Percentiles rank a stretch among this genome's conserved stretches.
phyloP scores from a whole-genome alignment of 1,140 invertebrate species.

The Trypoxylus dichotomus region DNA sequence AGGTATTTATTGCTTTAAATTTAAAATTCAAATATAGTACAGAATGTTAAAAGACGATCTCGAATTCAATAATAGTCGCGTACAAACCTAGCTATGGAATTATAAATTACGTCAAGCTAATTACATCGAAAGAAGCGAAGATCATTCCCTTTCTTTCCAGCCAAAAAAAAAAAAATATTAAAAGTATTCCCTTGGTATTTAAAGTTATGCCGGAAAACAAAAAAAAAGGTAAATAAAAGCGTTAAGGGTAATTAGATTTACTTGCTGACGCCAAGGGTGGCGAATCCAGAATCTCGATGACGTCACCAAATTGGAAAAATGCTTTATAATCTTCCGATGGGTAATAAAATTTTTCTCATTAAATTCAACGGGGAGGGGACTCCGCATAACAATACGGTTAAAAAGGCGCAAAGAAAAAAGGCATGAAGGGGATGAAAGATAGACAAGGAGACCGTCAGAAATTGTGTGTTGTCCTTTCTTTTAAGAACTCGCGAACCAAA shows the following conservation, averaged over 20 bases:
- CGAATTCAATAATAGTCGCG: too few relatives aligned
- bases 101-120: background rate
- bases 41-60: too few relatives aligned
- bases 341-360: conserved; percentile 27
- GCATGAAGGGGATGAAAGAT: background rate
- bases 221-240: conserved; percentile 13
- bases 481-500: background rate
- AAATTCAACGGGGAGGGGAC: conserved; percentile 6
- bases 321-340: conserved; percentile 23
- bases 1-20: too few relatives aligned
- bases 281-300: background rate
- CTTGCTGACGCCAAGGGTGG: background rate
- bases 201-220: background rate
- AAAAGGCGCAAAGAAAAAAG: background rate
- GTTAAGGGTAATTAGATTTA: conserved; percentile 16
- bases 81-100: too few relatives aligned
- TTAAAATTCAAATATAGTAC: too few relatives aligned
- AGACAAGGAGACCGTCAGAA: background rate
- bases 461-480: background rate
- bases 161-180: background rate
- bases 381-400: conserved; percentile 10
- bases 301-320: conserved; percentile 19
- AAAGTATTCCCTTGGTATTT: background rate
- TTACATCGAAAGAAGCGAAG: background rate
- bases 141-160: background rate